phyloP scores from a whole-genome alignment of 2,797 vertebrate species.

The Selene dorsalis region DNA sequence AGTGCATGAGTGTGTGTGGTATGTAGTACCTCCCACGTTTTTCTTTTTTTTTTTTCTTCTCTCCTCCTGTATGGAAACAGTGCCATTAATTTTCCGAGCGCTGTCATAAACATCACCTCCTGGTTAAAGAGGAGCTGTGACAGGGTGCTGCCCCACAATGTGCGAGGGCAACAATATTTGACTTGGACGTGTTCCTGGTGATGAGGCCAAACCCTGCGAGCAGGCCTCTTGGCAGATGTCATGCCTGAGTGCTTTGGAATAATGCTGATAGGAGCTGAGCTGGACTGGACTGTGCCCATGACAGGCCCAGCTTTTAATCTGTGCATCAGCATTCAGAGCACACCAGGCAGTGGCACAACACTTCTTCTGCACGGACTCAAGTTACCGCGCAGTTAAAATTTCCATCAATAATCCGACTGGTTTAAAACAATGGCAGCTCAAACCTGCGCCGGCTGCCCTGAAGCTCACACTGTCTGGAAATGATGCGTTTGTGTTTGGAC shows the following conservation, averaged over 20 bases:
- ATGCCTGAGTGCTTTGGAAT: conserved; percentile 76
- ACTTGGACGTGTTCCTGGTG: conserved; percentile 78
- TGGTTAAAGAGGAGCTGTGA: conserved; percentile 67
- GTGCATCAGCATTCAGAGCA: conserved; percentile 47
- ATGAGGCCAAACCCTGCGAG: conserved; percentile 76
- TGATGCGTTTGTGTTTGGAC: conserved; percentile 23
- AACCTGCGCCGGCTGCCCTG: not conserved
- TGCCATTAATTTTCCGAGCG: conserved; percentile 73
- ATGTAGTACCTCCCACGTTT: conserved; percentile 46
- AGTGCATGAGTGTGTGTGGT: conserved; percentile 49
- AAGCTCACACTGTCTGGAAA: not conserved
- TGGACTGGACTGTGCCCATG: conserved; percentile 56
- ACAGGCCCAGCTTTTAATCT: conserved; percentile 53
- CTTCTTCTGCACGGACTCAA: conserved; percentile 16
- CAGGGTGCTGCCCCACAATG: conserved; percentile 68
- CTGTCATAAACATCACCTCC: conserved; percentile 77
- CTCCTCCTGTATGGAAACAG: conserved; percentile 57
- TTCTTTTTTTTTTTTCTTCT: not conserved
- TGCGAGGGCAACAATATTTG: conserved; percentile 80
- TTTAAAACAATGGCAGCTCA: not conserved
- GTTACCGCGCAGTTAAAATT: conserved; percentile 14
- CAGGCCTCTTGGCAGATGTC: conserved; percentile 81
- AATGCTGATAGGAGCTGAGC: conserved; percentile 75
- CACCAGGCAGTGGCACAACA: conserved; percentile 18
- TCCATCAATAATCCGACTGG: not conserved